Percentiles rank a stretch among this genome's conserved stretches.
phyloP scores from a whole-genome alignment of 2,797 vertebrate genomes.

The Anniella stebbinsi region DNA sequence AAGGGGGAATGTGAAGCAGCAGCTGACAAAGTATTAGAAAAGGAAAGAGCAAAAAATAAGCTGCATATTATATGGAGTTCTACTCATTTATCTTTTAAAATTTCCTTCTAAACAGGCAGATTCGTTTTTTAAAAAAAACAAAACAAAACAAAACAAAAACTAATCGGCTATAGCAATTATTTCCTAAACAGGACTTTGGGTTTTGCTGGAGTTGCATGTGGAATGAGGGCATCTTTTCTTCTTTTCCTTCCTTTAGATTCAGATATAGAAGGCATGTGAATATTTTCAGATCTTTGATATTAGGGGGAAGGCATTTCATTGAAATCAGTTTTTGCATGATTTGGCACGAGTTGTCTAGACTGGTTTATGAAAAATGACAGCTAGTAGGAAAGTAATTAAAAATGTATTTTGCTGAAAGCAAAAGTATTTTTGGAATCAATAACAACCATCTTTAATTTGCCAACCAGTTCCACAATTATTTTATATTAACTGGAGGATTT shows the following conservation, averaged over 20 bases:
- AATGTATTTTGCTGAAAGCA: constrained; percentile 87
- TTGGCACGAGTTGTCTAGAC: constrained; percentile 80
- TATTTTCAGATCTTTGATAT: constrained; percentile 72
- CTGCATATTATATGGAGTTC: neutral
- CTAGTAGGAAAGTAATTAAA: constrained; percentile 86
- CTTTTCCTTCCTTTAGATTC: constrained; percentile 70
- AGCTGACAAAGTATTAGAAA: constrained; percentile 44
- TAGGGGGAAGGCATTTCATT: constrained; percentile 73
- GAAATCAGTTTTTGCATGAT: constrained; percentile 80
- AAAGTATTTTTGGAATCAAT: constrained; percentile 85
- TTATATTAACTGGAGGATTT: constrained; percentile 69
- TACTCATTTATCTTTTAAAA: constrained; percentile 45
- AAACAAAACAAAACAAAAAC: neutral
- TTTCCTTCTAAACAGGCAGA: constrained; percentile 23
- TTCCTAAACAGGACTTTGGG: neutral
- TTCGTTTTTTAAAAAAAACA: neutral
- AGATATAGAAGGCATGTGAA: constrained; percentile 20
- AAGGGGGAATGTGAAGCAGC: constrained; percentile 49
- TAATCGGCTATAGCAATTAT: neutral
- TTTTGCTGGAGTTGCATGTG: constrained; percentile 21
- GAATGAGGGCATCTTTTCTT: constrained; percentile 70
- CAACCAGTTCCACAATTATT: constrained; percentile 75
- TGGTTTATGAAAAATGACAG: constrained; percentile 86
- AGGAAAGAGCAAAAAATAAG: constrained; percentile 40
- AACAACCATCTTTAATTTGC: constrained; percentile 83